Evolutionary conservation across 2,888 invertebrate genomes (phyloP), one percentile per base, ranked within the genome.

Genomic region (Taphrorychus bicolor): DNA sequence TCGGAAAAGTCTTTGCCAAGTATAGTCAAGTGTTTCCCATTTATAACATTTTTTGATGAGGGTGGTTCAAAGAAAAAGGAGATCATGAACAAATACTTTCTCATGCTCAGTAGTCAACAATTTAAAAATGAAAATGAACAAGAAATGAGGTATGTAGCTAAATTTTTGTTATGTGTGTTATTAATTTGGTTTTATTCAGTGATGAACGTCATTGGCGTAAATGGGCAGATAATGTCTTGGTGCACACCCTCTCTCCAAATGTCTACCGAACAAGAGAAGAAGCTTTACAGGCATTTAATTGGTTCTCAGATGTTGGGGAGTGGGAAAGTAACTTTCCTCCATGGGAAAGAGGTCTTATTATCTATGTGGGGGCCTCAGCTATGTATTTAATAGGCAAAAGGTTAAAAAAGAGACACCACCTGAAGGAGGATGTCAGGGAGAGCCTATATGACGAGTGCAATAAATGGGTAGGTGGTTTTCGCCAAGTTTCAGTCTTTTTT

Each of bases 201-300:
- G 91, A 93, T 73, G 98, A 98, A 82, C 87, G 95, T 32, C 91
- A 94, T 77, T 99, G 98, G 98, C 87, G 99, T 53, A 88, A 91
- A 77, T 99, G 99, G 99, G 93, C 92, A 0, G 99, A 99, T 80
- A 87, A 89, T 54, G 89, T 91, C 42, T 85, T 98, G 1, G 97
- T 99, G 0, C 98, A 98, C 80, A 89, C 91, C 0, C 84, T 99
- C 32, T 98, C 98, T 0, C 99, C 99, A 0, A 99, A 99, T 82
- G 96, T 98, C 23, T 99, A 99, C 79, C 88, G 97, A 65, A 94
- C 94, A 0, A 82, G 87, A 0, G 83, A 84, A 0, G 98, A 99
- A 83, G 89, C 98, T 0, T 81, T 95, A 18, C 91, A 95, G 79
- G 93, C 98, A 0, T 98, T 99, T 82, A 88, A 90, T 72, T 96